These are phyloP conservation scores for Cheilinus undulatus DNA, from an alignment of 2,113 vertebrate species.

Conservation along the genomic window DNA sequence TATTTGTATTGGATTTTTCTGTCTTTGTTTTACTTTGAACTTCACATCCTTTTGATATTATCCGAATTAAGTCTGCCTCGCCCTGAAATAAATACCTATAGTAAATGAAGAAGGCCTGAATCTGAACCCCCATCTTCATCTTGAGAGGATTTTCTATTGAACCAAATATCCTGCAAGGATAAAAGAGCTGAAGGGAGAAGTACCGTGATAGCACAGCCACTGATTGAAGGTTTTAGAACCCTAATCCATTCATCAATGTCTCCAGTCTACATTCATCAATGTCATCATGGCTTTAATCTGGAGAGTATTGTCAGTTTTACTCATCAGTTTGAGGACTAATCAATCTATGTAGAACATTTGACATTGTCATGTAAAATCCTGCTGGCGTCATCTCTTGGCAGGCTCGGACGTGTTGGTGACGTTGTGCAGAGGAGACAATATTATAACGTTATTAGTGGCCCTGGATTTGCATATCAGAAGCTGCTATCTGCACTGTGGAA, in stretches of 20 bases:
- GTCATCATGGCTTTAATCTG: slow-evolving; percentile 63
- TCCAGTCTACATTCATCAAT: slow-evolving; percentile 68
- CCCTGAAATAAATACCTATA: not conserved
- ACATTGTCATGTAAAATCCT: slow-evolving; percentile 54
- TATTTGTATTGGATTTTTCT: not conserved
- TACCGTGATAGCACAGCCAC: slow-evolving; percentile 27
- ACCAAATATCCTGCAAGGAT: slow-evolving; percentile 31
- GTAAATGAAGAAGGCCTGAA: not conserved
- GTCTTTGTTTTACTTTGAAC: not conserved
- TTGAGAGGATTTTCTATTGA: slow-evolving; percentile 22
- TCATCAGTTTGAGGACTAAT: slow-evolving; percentile 66
- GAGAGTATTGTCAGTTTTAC: slow-evolving; percentile 66
- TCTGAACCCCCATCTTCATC: slow-evolving; percentile 30
- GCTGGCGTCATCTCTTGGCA: slow-evolving; percentile 22
- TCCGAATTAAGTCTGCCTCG: not conserved
- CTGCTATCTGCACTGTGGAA: not conserved
- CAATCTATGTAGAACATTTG: slow-evolving; percentile 62
- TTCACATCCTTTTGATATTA: not conserved
- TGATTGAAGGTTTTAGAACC: slow-evolving; percentile 65
- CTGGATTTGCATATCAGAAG: not conserved
- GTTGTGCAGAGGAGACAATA: not conserved
- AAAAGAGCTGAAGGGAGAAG: slow-evolving; percentile 32
- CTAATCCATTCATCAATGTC: slow-evolving; percentile 68
- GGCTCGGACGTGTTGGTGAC: not conserved
- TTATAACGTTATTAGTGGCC: not conserved